A percentile compares a stretch with the other conserved stretches of the same genome.
Conservation (phyloP, 2,797 vertebrate species). For the Gobionotothen gibberifrons region DNA sequence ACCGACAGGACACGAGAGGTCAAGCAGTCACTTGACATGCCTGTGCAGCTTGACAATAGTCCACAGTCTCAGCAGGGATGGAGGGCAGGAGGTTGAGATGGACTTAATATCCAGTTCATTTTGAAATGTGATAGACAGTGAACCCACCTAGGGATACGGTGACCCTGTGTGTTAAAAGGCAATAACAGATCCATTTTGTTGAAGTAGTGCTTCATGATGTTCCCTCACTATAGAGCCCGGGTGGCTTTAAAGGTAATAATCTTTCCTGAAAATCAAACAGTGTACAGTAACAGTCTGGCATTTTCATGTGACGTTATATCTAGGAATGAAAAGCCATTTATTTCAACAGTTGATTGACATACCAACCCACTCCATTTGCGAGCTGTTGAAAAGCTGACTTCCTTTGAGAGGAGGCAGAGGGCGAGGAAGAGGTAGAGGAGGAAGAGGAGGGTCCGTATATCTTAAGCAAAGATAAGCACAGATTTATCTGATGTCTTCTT, state of each 20-base stretch:
- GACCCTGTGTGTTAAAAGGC: slow-evolving; percentile 68
- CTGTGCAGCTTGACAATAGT: slow-evolving; percentile 70
- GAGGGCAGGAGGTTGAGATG: slow-evolving; percentile 61
- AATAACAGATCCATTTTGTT: slow-evolving; percentile 70
- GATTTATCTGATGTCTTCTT: slow-evolving; percentile 92
- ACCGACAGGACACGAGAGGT: slow-evolving; percentile 67
- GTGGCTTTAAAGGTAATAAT: slow-evolving; percentile 48
- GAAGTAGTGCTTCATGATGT: slow-evolving; percentile 60
- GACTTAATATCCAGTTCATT: slow-evolving; percentile 77
- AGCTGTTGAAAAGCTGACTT: slow-evolving; percentile 73
- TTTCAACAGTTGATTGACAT: slow-evolving; percentile 64
- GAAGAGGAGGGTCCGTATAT: slow-evolving; percentile 81
- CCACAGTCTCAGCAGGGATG: slow-evolving; percentile 54
- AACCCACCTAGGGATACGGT: slow-evolving; percentile 53
- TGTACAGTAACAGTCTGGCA: slow-evolving; percentile 50
- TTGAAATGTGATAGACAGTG: slow-evolving; percentile 72
- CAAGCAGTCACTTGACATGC: slow-evolving; percentile 72
- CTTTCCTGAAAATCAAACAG: slow-evolving; percentile 66
- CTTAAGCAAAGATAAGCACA: slow-evolving; percentile 89
- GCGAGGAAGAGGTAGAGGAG: slow-evolving; percentile 73
- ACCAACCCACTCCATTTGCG: slow-evolving; percentile 67
- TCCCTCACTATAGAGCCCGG: slow-evolving; percentile 34
- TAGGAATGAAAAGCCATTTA: slow-evolving; percentile 48
- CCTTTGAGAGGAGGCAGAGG: slow-evolving; percentile 74
- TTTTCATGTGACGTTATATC: slow-evolving; percentile 53